Base-by-base conservation (phyloP, 1,140 invertebrate species). In the Rhopalosiphum maidis region DNA sequence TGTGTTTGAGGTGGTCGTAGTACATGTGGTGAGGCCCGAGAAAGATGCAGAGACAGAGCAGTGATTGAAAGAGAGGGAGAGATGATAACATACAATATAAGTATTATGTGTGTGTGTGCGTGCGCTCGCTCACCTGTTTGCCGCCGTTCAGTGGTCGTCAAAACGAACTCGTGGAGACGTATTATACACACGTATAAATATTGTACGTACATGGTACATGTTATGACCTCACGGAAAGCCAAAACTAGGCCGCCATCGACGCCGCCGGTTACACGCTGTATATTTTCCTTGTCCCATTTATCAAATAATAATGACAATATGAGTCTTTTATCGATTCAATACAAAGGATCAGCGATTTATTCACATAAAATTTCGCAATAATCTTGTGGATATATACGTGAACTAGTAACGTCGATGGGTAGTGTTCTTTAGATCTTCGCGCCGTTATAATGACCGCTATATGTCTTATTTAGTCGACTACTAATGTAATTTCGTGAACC, bases 81-180 rank as follows among this genome's bases (percentile, higher is more conserved):
- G 83, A 86, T 30, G 37, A 86, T 43, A 86, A 30, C 23, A 30
- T 30, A 46, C 85, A n/a, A 77, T 77, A 77, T n/a, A 18, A 77
- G 60, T 18, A n/a, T 77, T 18, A 18, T 77, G 4, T n/a, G 60
- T 68, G 60, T 77, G 60, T n/a, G 82, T 30, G 82, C 21, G 85
- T 3, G 9, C 43, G 46, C 48, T 18, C 23, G 77, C 41, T 77
- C 60, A 91, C 90, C 60, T 82, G 41, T 91, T 30, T n/a, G 37
- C 51, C 51, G 48, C 48, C 48, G 87, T 89, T 83, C 90, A 91
- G 90, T 91, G 90, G 90, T 91, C 37, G 68, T 82, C 90, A 83
- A 91, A 91, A 91, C 23, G 30, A 89, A 89, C 46, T 37, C 51
- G 87, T 15, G 48, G 25, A 46, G 41, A 86, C 85, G 85, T 41